Evolutionary conservation across 2,888 invertebrate species (phyloP).

Genomic region (Alloscopus bannaensis): DNA sequence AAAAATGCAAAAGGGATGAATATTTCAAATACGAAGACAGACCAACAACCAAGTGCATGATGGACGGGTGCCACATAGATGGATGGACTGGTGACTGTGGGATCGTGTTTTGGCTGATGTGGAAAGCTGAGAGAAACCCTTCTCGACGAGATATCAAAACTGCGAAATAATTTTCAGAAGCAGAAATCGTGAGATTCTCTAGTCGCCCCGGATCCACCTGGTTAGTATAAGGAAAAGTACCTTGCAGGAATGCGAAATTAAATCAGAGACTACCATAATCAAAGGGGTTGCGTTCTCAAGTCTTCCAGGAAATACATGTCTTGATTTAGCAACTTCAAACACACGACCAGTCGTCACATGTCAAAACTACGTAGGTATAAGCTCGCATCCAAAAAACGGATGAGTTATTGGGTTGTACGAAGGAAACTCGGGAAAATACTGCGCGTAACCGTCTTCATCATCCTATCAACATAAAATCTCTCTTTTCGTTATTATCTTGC

Average conservation of each 20-base stretch:
- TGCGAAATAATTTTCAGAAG: conserved; percentile 25
- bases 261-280: not conserved
- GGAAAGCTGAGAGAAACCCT: conserved; percentile 9
- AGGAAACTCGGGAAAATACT: conserved; percentile 1
- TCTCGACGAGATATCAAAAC: not conserved
- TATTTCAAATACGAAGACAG: conserved; percentile 1
- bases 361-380: not conserved
- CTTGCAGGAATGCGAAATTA: not conserved
- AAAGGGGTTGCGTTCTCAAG: no score
- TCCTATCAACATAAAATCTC: conserved; percentile 31
- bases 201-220: conserved; percentile 18
- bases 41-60: conserved; percentile 24
- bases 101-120: conserved; percentile 8
- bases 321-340: not conserved
- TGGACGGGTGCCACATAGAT: conserved; percentile 15
- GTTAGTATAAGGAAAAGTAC: not conserved
- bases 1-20: not conserved
- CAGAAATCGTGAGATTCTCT: conserved; percentile 22
- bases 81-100: conserved; percentile 17
- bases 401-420: conserved; percentile 14
- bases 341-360: not conserved
- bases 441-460: not conserved
- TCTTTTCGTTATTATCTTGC: conserved; percentile 17
- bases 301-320: conserved; percentile 2
- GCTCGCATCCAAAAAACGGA: not conserved